These are phyloP conservation scores for Trinorchestia longiramus DNA, from an alignment of 1,140 invertebrate species.

Conservation along the genomic window DNA sequence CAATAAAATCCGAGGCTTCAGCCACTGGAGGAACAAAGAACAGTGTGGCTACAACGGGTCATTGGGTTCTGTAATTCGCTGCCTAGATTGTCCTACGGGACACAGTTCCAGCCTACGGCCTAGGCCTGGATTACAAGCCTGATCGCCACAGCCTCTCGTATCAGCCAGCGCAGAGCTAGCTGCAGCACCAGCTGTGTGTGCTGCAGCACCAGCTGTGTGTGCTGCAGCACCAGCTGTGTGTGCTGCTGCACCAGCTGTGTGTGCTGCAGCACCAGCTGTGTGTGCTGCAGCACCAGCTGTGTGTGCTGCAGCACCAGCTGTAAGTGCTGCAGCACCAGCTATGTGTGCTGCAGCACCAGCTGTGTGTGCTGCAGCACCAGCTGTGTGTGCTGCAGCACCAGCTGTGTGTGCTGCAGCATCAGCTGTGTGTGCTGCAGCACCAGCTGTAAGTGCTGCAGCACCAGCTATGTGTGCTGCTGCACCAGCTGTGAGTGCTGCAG, in stretches of 20 bases:
- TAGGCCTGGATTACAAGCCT: neutral
- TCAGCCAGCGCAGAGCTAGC: neutral
- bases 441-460: neutral
- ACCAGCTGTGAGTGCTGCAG: neutral
- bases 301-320: neutral
- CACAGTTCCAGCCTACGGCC: too few relatives aligned
- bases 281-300: neutral
- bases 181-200: neutral
- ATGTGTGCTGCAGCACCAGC: neutral
- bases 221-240: neutral
- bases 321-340: neutral
- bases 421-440: neutral
- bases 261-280: neutral
- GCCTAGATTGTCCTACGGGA: neutral
- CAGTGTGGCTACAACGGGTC: neutral
- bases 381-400: neutral
- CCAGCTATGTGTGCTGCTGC: neutral
- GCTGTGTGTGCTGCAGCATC: too few relatives aligned
- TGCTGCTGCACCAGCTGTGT: neutral
- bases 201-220: too few relatives aligned
- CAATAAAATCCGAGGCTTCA: too few relatives aligned
- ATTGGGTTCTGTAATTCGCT: neutral
- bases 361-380: neutral
- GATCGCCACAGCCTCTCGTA: neutral
- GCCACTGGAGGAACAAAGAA: neutral